Conservation (phyloP, 2,113 vertebrate genomes). For the Salvelinus fontinalis region DNA sequence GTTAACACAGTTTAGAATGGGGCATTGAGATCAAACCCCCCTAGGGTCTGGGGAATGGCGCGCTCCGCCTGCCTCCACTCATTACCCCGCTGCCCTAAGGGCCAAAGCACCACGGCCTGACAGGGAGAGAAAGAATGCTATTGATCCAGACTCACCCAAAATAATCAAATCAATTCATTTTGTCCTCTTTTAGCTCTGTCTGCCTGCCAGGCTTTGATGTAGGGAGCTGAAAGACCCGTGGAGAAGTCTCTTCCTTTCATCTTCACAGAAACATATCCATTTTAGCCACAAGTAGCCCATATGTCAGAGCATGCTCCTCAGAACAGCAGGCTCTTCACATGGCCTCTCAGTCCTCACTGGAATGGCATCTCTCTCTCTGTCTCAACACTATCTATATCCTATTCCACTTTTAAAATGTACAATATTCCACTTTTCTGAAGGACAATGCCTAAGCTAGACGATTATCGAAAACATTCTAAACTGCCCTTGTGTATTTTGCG, state of each 20-base stretch:
- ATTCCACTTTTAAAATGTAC: conserved; percentile 35
- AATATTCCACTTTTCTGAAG: conserved; percentile 29
- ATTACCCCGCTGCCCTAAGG: conserved; percentile 79
- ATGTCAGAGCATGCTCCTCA: conserved; percentile 28
- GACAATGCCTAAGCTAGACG: background rate
- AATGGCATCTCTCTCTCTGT: conserved; percentile 15
- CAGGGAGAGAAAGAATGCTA: conserved; percentile 72
- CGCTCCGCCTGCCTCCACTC: conserved; percentile 79
- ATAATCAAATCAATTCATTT: conserved; percentile 89
- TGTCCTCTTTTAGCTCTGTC: conserved; percentile 62
- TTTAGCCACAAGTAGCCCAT: conserved; percentile 24
- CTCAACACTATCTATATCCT: conserved; percentile 36
- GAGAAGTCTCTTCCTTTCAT: conserved; percentile 42
- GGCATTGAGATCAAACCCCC: conserved; percentile 83
- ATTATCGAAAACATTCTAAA: background rate
- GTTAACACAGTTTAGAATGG: conserved; percentile 87
- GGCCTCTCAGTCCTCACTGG: conserved; percentile 32
- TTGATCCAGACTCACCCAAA: conserved; percentile 82
- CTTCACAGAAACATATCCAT: conserved; percentile 40
- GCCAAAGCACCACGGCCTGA: conserved; percentile 65
- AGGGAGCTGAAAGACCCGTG: conserved; percentile 33
- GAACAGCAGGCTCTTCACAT: conserved; percentile 29
- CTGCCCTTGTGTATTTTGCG: background rate
- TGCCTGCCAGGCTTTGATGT: conserved; percentile 53
- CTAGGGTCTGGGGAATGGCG: conserved; percentile 63